Conservation (phyloP, 2,797 vertebrate genomes). For the Protonibea diacanthus region DNA sequence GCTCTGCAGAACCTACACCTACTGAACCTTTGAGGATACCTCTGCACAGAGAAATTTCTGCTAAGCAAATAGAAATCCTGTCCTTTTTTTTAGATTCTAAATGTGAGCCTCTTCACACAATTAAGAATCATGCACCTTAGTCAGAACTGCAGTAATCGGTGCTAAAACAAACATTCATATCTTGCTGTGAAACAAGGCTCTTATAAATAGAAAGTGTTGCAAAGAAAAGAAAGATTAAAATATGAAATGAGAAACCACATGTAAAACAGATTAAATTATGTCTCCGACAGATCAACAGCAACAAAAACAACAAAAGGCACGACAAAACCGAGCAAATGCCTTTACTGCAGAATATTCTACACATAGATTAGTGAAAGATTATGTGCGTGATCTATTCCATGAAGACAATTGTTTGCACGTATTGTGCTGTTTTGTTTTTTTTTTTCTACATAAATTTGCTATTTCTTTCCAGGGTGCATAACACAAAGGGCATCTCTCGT, state of each 20-base stretch:
- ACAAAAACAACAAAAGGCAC: constrained; percentile 6
- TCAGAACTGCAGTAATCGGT: constrained; percentile 12
- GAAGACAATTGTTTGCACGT: constrained; percentile 13
- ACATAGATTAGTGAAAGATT: constrained; percentile 19
- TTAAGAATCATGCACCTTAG: neutral
- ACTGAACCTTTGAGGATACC: neutral
- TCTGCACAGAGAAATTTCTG: neutral
- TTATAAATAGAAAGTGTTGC: constrained; percentile 4
- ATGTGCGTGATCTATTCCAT: constrained; percentile 19
- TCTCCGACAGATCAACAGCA: neutral
- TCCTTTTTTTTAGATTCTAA: neutral
- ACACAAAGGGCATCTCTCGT: constrained; percentile 15
- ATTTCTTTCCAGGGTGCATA: constrained; percentile 15
- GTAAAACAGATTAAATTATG: constrained; percentile 13
- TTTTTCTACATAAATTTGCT: constrained; percentile 6
- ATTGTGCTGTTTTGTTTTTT: constrained; percentile 8
- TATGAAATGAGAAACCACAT: constrained; percentile 2
- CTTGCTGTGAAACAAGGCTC: constrained; percentile 8
- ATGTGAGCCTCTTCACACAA: constrained; percentile 2
- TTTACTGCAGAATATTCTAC: neutral
- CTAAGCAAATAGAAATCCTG: neutral
- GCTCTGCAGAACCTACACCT: neutral
- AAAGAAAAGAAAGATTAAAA: constrained; percentile 14
- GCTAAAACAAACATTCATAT: constrained; percentile 6
- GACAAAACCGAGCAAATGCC: constrained; percentile 1